Evolutionary conservation across 1,140 invertebrate genomes (phyloP).

Genomic region (Panulirus ornatus): DNA sequence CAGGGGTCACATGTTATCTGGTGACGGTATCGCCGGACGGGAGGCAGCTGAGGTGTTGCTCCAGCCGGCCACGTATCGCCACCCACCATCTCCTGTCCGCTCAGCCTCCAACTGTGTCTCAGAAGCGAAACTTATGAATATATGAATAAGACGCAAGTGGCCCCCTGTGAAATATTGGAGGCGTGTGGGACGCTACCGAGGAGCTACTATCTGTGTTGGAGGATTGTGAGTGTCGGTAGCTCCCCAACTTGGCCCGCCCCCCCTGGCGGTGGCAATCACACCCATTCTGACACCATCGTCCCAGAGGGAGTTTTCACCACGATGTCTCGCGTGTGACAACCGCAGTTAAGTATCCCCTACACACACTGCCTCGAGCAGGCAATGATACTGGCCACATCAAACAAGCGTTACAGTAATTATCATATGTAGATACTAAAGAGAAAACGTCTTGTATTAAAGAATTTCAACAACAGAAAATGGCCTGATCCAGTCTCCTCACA

Average conservation of each 20-base stretch:
- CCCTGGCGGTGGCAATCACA: not conserved
- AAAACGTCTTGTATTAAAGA: no score
- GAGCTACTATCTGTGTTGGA: no score
- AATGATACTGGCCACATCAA: no score
- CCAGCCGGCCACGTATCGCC: not conserved
- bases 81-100: not conserved
- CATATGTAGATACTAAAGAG: no score
- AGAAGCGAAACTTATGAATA: slow-evolving; percentile 17
- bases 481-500: no score
- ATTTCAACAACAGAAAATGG: no score
- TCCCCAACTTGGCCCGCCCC: not conserved
- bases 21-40: not conserved
- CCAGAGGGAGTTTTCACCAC: no score
- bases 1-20: not conserved
- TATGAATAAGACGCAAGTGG: slow-evolving; percentile 3
- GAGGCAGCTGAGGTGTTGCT: not conserved
- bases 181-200: not conserved
- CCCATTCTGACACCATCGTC: no score
- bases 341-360: no score
- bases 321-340: no score
- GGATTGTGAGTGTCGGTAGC: not conserved
- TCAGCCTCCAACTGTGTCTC: not conserved
- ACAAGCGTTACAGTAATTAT: no score
- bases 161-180: not conserved
- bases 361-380: no score